Evolutionary conservation across 2,113 vertebrate species (phyloP).

Genomic region (Acrocephalus kingi): DNA sequence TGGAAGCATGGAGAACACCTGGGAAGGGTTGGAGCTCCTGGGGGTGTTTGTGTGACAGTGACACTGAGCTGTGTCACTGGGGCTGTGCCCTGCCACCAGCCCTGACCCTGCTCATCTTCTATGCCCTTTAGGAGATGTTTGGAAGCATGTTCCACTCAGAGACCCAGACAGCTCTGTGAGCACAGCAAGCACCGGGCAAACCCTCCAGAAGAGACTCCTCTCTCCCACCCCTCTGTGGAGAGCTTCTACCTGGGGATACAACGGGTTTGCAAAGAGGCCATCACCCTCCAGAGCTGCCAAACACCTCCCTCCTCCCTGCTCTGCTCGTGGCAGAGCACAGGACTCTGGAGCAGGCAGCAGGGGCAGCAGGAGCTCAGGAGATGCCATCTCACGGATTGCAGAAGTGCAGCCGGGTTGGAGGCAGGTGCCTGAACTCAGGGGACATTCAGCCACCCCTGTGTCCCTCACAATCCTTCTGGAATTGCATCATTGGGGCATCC

Average conservation of each 20-base stretch:
- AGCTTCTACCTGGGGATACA: background rate
- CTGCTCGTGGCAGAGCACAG: background rate
- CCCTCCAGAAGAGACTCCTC: background rate
- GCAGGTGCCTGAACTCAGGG: background rate
- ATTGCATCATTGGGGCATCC: background rate
- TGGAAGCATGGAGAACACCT: background rate
- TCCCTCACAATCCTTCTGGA: background rate
- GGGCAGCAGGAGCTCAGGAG: conserved; percentile 35
- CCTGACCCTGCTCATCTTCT: background rate
- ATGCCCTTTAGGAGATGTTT: conserved; percentile 77
- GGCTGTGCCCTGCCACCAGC: background rate
- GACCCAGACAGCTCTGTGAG: conserved; percentile 78
- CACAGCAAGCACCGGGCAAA: background rate
- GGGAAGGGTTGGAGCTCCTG: background rate
- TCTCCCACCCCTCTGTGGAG: background rate
- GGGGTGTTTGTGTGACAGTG: background rate
- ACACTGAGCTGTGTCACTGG: background rate
- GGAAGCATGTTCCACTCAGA: conserved; percentile 81
- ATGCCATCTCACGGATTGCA: background rate
- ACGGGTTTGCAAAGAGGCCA: background rate
- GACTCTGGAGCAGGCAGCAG: background rate
- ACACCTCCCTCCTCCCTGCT: background rate
- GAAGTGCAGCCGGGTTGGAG: background rate
- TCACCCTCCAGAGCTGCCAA: background rate
- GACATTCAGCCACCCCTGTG: background rate